Evolutionary conservation across 1,140 invertebrate genomes (phyloP).

Genomic region (Coptotermes formosanus): DNA sequence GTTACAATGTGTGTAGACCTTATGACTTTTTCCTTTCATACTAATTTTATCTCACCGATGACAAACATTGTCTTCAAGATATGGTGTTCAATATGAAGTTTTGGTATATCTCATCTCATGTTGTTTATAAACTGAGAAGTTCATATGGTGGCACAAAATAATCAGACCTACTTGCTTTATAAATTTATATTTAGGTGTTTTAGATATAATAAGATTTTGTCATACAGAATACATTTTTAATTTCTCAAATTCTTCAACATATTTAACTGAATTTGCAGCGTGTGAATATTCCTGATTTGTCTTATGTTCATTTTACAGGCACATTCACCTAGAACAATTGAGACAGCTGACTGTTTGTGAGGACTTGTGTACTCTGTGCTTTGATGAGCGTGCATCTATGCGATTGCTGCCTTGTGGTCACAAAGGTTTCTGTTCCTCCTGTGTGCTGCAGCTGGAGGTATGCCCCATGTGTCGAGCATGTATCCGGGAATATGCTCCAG

Average conservation of each 20-base stretch:
- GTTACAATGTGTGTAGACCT: no score
- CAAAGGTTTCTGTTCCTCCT: constrained; percentile 78
- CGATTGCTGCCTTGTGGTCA: constrained; percentile 78
- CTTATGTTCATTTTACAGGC: constrained; percentile 49
- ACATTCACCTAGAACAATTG: constrained; percentile 72
- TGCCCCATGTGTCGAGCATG: constrained; percentile 85
- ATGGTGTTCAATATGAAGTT: no score
- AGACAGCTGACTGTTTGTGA: constrained; percentile 74
- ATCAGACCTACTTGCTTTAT: no score
- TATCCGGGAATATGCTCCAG: constrained; percentile 53
- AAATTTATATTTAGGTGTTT: no score
- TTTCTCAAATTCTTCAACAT: not conserved
- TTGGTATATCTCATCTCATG: no score
- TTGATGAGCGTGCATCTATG: constrained; percentile 73
- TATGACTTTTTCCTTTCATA: no score
- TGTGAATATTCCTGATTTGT: not conserved
- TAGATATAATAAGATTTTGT: no score
- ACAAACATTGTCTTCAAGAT: no score
- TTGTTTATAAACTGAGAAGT: no score
- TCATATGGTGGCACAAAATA: no score
- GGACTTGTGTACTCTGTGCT: constrained; percentile 86
- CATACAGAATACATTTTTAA: constrained; percentile 1
- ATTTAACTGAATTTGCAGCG: not conserved
- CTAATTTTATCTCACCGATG: no score
- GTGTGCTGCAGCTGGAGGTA: constrained; percentile 72